phyloP scores from a whole-genome alignment of 1,140 invertebrate genomes.

The Globodera rostochiensis region DNA sequence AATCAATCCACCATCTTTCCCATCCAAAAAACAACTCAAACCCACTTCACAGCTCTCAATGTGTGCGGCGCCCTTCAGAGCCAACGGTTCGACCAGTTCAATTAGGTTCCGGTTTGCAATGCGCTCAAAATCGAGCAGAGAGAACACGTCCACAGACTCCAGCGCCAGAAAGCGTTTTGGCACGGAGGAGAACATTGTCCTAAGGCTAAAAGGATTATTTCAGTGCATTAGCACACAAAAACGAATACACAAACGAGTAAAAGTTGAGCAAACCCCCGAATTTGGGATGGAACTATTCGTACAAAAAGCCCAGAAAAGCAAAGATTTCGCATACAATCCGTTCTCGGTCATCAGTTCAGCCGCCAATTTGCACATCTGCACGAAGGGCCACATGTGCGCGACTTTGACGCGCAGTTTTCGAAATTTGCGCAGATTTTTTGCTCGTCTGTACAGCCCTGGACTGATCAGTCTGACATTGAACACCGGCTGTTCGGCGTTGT shows the following conservation, averaged over 20 bases:
- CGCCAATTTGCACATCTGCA: conserved; percentile 37
- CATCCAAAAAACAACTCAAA: neutral
- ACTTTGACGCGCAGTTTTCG: conserved; percentile 43
- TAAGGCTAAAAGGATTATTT: conserved; percentile 34
- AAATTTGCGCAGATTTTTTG: conserved; percentile 41
- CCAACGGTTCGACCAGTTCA: conserved; percentile 53
- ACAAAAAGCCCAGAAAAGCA: too few species aligned
- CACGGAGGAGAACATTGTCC: conserved; percentile 48
- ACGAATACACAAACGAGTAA: neutral
- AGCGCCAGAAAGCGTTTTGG: conserved; percentile 44
- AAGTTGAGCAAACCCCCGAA: too few species aligned
- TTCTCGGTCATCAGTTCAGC: conserved; percentile 32
- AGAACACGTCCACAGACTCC: conserved; percentile 47
- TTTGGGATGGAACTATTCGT: neutral
- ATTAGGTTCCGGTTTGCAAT: conserved; percentile 52
- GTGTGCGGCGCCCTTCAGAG: conserved; percentile 37
- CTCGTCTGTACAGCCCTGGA: conserved; percentile 38
- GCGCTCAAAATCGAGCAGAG: conserved; percentile 46
- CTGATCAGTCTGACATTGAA: conserved; percentile 75
- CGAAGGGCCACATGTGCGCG: conserved; percentile 50
- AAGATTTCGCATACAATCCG: conserved; percentile 37
- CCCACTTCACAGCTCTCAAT: conserved; percentile 44
- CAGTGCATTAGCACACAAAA: neutral
- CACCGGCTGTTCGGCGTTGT: conserved; percentile 78
- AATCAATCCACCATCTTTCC: too few species aligned